These are phyloP conservation scores for Neopipo cinnamomea DNA, from an alignment of 2,113 vertebrate genomes.

Conservation along the genomic window DNA sequence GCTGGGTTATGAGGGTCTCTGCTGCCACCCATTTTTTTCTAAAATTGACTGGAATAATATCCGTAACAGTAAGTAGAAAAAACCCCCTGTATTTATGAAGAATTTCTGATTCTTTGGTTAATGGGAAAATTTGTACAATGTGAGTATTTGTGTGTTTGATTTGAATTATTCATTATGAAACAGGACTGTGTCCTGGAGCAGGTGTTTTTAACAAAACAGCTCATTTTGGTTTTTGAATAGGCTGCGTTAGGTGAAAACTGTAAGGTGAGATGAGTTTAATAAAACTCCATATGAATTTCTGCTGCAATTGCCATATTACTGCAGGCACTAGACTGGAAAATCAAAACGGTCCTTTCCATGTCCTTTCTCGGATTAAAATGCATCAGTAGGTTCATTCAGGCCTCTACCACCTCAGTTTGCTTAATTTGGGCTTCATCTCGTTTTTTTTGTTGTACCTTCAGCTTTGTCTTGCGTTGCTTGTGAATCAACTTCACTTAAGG, in stretches of 20 bases:
- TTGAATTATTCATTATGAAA: not conserved
- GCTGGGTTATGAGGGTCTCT: slow-evolving; percentile 86
- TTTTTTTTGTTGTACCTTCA: not conserved
- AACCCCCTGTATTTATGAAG: not conserved
- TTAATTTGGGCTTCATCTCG: not conserved
- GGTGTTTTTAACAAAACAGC: not conserved
- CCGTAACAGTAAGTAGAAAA: slow-evolving; percentile 81
- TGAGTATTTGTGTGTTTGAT: not conserved
- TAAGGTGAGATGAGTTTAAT: not conserved
- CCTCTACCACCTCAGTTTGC: not conserved
- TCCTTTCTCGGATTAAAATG: not conserved
- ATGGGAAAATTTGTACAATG: not conserved
- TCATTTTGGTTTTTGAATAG: not conserved
- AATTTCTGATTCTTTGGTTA: not conserved
- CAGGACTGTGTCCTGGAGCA: not conserved
- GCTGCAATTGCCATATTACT: not conserved
- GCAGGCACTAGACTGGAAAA: not conserved
- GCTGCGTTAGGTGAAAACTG: not conserved
- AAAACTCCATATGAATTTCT: not conserved
- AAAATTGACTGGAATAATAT: slow-evolving; percentile 87
- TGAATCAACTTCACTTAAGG: not conserved
- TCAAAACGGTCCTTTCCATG: not conserved
- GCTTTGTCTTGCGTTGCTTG: not conserved
- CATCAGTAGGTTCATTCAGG: not conserved
- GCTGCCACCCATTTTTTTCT: slow-evolving; percentile 92